A percentile compares a stretch with the other conserved stretches of the same genome.
Conservation (phyloP, 2,113 vertebrate species). For the Centropristis striata region DNA sequence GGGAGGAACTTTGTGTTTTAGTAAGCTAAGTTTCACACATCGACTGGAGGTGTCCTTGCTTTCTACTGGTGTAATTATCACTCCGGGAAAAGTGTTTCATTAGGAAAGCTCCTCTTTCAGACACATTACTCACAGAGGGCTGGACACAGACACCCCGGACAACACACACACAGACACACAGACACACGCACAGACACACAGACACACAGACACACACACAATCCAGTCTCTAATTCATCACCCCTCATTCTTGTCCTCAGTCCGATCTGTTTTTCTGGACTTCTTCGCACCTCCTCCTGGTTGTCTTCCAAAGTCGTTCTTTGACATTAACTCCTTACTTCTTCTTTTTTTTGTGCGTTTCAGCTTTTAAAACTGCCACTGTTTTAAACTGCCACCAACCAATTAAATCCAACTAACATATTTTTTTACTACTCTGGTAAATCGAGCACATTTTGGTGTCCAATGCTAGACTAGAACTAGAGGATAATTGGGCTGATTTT, state of each 20-base stretch:
- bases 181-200: conserved; percentile 27
- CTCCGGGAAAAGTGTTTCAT: conserved; percentile 99
- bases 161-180: conserved; percentile 40
- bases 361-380: neutral
- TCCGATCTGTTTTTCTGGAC: conserved; percentile 47
- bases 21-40: conserved; percentile 81
- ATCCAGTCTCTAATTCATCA: conserved; percentile 51
- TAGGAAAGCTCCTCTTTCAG: conserved; percentile 90
- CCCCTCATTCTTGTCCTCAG: conserved; percentile 42
- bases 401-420: conserved; percentile 14
- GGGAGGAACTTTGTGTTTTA: conserved; percentile 73
- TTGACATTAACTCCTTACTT: neutral
- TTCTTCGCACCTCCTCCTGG: conserved; percentile 42
- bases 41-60: conserved; percentile 74
- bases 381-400: conserved; percentile 18
- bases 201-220: conserved; percentile 66
- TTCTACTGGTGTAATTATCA: conserved; percentile 97
- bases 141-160: conserved; percentile 89
- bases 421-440: neutral
- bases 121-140: conserved; percentile 97
- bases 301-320: conserved; percentile 19
- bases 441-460: neutral
- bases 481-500: too few relatives aligned
- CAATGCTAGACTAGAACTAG: neutral
- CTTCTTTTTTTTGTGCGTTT: neutral